Evolutionary conservation across 2,888 invertebrate species (phyloP).

Genomic region (Drosophila neutralis): DNA sequence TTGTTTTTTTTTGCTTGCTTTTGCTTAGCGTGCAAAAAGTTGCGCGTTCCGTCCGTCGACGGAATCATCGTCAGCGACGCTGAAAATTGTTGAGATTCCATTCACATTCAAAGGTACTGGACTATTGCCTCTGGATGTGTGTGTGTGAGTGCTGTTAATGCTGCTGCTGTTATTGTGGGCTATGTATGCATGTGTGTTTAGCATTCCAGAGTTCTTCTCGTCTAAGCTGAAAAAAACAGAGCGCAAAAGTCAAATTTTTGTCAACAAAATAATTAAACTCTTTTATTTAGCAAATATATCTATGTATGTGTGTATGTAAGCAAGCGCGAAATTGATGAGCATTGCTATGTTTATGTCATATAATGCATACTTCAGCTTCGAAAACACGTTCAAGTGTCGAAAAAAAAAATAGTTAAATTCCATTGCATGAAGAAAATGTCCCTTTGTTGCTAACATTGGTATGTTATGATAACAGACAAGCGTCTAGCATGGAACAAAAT

Average conservation of each 20-base stretch:
- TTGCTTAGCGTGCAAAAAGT: slow-evolving; percentile 58
- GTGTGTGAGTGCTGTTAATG: slow-evolving; percentile 40
- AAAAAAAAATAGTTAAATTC: neutral
- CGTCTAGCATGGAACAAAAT: neutral
- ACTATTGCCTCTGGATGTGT: slow-evolving; percentile 45
- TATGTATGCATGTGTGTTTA: slow-evolving; percentile 5
- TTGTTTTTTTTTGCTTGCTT: slow-evolving; percentile 11
- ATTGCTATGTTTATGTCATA: slow-evolving; percentile 4
- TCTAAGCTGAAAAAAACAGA: slow-evolving; percentile 44
- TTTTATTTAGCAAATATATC: slow-evolving; percentile 14
- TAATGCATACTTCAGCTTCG: slow-evolving; percentile 9
- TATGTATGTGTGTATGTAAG: neutral
- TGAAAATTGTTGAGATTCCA: slow-evolving; percentile 83
- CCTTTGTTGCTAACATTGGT: neutral
- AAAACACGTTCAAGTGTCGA: neutral
- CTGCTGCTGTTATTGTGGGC: slow-evolving; percentile 48
- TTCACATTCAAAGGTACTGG: slow-evolving; percentile 83
- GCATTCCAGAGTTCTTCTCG: slow-evolving; percentile 62
- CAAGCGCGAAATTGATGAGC: neutral
- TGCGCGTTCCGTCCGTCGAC: slow-evolving; percentile 41
- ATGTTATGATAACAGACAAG: neutral
- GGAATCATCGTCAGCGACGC: slow-evolving; percentile 81
- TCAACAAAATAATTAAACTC: slow-evolving; percentile 76
- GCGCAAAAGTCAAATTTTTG: slow-evolving; percentile 68
- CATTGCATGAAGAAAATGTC: neutral